phyloP scores from a whole-genome alignment of 2,888 invertebrate species.

The Rhopalosiphum nymphaeae region DNA sequence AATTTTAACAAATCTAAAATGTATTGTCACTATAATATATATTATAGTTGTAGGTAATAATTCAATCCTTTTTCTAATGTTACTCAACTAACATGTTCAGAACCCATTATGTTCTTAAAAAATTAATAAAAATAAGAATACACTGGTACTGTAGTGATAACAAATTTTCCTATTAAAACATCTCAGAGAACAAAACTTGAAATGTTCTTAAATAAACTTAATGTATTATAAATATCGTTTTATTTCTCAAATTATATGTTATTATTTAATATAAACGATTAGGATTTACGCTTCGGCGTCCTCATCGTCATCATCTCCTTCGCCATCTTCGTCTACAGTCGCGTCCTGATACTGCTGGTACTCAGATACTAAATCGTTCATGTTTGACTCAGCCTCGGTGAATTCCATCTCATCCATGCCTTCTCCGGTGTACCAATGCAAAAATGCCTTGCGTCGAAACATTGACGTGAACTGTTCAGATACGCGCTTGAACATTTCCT shows the following conservation, averaged over 20 bases:
- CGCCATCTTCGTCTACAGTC: constrained; percentile 74
- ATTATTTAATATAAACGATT: background rate
- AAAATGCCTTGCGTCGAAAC: background rate
- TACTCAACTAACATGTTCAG: background rate
- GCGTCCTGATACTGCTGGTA: constrained; percentile 82
- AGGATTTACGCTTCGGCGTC: background rate
- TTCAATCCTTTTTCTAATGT: background rate
- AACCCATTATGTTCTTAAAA: background rate
- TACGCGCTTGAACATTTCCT: constrained; percentile 75
- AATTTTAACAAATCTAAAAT: background rate
- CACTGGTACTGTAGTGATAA: background rate
- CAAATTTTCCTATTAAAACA: background rate
- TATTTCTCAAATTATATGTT: background rate
- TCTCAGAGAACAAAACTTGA: background rate
- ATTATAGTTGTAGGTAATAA: background rate
- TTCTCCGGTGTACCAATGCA: background rate
- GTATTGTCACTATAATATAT: background rate
- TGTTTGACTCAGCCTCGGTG: constrained; percentile 77
- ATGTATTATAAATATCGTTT: background rate
- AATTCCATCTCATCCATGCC: constrained; percentile 75
- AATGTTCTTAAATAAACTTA: background rate
- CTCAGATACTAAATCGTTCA: constrained; percentile 85
- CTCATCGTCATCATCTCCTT: constrained; percentile 71
- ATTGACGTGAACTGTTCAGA: background rate
- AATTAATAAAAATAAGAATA: background rate